Evolutionary conservation across 2,797 vertebrate genomes (phyloP).

Genomic region (Esox masquinongy): DNA sequence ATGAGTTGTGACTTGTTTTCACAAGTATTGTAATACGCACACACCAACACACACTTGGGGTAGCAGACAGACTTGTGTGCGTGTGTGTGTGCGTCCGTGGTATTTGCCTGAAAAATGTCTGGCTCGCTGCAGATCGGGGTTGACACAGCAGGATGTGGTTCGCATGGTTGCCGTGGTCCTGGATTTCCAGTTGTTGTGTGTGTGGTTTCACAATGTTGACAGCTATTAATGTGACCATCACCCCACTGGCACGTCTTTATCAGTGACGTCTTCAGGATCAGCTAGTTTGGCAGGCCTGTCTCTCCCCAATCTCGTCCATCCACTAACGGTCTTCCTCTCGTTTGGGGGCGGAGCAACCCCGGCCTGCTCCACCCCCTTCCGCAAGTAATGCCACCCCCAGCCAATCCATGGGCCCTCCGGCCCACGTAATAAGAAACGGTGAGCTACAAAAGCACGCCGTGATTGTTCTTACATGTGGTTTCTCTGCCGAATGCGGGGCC

Average conservation of each 20-base stretch:
- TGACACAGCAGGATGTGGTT: conserved; percentile 14
- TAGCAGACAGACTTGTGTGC: not conserved
- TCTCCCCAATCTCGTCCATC: conserved; percentile 24
- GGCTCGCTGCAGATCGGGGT: conserved; percentile 15
- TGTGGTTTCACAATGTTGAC: not conserved
- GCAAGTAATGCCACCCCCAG: too few species aligned
- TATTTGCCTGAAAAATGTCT: conserved; percentile 18
- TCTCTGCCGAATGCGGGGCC: not conserved
- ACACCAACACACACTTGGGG: too few species aligned
- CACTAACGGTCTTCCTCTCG: conserved; percentile 24
- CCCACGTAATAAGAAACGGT: conserved; percentile 38
- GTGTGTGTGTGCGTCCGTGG: not conserved
- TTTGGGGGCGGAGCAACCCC: not conserved
- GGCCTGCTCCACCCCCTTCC: conserved; percentile 18
- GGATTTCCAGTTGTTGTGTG: conserved; percentile 26
- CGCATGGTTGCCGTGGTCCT: conserved; percentile 5
- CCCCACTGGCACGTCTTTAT: not conserved
- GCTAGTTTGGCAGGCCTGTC: conserved; percentile 34
- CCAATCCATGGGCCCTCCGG: conserved; percentile 25
- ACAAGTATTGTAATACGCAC: not conserved
- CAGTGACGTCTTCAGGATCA: conserved; percentile 32
- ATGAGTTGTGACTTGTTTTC: too few species aligned
- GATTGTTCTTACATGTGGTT: conserved; percentile 15
- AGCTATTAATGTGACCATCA: not conserved
- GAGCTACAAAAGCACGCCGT: conserved; percentile 24